Conservation (phyloP, 2,888 invertebrate species). For the Hermaeophaga mercurialis region DNA sequence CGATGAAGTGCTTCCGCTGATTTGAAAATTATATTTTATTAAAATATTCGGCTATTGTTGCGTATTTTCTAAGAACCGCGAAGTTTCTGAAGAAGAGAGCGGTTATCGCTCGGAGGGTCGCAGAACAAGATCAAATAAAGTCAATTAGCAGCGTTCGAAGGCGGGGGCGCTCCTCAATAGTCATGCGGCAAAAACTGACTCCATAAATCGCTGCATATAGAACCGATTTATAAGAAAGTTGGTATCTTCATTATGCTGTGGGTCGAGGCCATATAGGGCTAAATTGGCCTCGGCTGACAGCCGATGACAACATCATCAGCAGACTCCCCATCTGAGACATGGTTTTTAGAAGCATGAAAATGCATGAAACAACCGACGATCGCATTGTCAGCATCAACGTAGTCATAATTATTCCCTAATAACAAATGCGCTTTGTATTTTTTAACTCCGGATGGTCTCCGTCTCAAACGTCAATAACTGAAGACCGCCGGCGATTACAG, state of each 20-base stretch:
- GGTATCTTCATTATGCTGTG: slow-evolving; percentile 58
- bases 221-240: slow-evolving; percentile 52
- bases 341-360: slow-evolving; percentile 55
- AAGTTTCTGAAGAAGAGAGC: too few species aligned
- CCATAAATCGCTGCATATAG: slow-evolving; percentile 55
- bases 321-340: slow-evolving; percentile 52
- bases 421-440: slow-evolving; percentile 28
- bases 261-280: slow-evolving; percentile 57
- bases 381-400: slow-evolving; percentile 45
- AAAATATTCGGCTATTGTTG: too few species aligned
- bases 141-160: slow-evolving; percentile 15
- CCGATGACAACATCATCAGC: slow-evolving; percentile 58
- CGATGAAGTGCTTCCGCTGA: too few species aligned
- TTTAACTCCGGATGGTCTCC: slow-evolving; percentile 10
- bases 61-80: too few species aligned
- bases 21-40: too few species aligned
- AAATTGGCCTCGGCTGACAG: slow-evolving; percentile 57
- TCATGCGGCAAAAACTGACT: slow-evolving; percentile 51
- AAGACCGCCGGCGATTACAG: slow-evolving; percentile 16
- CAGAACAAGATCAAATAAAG: slow-evolving; percentile 13
- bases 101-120: not conserved
- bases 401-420: slow-evolving; percentile 42
- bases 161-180: slow-evolving; percentile 36
- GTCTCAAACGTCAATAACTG: slow-evolving; percentile 4
- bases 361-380: slow-evolving; percentile 49